phyloP scores from a whole-genome alignment of 2,113 vertebrate species.

The Pogona vitticeps region DNA sequence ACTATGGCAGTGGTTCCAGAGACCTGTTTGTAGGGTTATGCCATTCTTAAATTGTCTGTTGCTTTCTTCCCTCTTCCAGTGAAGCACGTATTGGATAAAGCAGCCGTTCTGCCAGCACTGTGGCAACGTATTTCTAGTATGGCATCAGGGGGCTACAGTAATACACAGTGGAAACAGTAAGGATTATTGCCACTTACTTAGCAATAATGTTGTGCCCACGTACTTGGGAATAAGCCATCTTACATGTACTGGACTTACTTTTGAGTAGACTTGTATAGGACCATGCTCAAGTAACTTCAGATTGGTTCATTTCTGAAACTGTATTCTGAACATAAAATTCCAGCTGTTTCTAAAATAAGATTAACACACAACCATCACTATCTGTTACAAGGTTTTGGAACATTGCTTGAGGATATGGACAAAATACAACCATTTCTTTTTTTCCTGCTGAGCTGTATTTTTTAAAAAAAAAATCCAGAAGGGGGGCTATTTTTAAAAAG shows the following conservation, averaged over 20 bases:
- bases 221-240: background rate
- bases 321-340: background rate
- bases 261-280: slow-evolving; percentile 25
- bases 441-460: slow-evolving; percentile 8
- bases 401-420: background rate
- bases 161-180: too few relatives aligned
- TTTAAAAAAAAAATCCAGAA: background rate
- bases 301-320: slow-evolving; percentile 17
- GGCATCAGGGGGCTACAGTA: background rate
- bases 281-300: slow-evolving; percentile 43
- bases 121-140: background rate
- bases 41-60: background rate
- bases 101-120: background rate
- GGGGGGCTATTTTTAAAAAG: background rate
- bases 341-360: background rate
- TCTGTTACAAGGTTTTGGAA: slow-evolving; percentile 31
- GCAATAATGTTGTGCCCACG: too few relatives aligned
- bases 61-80: background rate
- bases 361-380: background rate
- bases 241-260: background rate
- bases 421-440: background rate
- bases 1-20: background rate
- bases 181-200: too few relatives aligned
- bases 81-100: background rate
- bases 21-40: background rate